A percentile compares a stretch with the other conserved stretches of the same genome.
phyloP scores from a whole-genome alignment of 2,888 invertebrate genomes.

The Pycnomerus fuliginosus region DNA sequence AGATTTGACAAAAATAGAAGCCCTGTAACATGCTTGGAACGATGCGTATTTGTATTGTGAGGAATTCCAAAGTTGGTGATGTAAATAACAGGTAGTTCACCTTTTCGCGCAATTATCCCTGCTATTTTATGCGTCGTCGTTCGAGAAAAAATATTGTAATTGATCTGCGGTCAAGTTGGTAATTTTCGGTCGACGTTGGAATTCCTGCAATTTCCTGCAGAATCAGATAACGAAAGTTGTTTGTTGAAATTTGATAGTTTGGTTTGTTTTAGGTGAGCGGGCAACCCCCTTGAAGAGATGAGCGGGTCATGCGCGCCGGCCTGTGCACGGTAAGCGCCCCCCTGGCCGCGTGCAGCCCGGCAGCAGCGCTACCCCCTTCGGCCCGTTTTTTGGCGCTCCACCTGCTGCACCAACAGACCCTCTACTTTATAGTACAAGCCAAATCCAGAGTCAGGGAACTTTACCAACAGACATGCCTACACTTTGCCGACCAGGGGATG shows the following conservation, averaged over 20 bases:
- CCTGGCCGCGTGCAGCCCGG: slow-evolving; percentile 74
- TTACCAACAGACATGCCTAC: slow-evolving; percentile 75
- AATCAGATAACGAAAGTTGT: too few species aligned
- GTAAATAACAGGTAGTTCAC: too few species aligned
- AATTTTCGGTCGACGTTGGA: too few species aligned
- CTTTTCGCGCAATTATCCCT: too few species aligned
- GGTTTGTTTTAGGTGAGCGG: slow-evolving; percentile 43
- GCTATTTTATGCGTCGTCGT: too few species aligned
- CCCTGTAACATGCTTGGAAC: too few species aligned
- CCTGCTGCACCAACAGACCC: slow-evolving; percentile 62
- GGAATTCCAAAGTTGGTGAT: too few species aligned
- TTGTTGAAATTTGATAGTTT: slow-evolving; percentile 3
- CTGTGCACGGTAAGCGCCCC: slow-evolving; percentile 81
- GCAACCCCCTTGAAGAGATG: slow-evolving; percentile 53
- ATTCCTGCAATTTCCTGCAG: too few species aligned
- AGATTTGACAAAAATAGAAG: too few species aligned
- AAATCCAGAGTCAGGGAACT: slow-evolving; percentile 84
- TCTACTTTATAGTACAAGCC: slow-evolving; percentile 66
- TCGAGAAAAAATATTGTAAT: too few species aligned
- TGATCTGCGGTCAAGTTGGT: too few species aligned
- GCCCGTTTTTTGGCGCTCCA: slow-evolving; percentile 66
- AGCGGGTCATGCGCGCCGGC: slow-evolving; percentile 60
- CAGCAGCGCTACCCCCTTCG: slow-evolving; percentile 60
- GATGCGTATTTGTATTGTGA: too few species aligned
- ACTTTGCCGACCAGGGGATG: slow-evolving; percentile 80